These are phyloP conservation scores for Theristicus caerulescens DNA, from an alignment of 2,113 vertebrate genomes.

Conservation along the genomic window DNA sequence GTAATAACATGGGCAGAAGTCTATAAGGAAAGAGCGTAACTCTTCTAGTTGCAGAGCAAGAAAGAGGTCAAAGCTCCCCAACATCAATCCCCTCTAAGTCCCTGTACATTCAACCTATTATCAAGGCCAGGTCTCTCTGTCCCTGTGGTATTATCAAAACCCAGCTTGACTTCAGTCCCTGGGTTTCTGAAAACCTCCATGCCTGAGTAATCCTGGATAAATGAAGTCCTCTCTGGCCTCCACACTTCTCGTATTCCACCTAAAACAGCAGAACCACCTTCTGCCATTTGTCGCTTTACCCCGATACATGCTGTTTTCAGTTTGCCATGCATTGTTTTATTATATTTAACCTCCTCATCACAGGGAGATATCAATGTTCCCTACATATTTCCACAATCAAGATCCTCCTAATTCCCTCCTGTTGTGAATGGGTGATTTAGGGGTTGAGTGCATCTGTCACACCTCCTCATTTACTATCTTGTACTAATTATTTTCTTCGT, in stretches of 20 bases:
- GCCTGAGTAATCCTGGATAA: background rate
- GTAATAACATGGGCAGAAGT: background rate
- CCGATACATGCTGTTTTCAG: background rate
- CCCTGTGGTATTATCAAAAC: background rate
- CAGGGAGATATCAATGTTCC: background rate
- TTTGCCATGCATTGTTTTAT: background rate
- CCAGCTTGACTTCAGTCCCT: background rate
- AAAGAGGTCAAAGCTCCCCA: background rate
- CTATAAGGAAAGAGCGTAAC: background rate
- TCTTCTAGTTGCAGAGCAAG: background rate
- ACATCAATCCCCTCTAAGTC: accelerated
- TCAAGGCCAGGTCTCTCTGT: background rate
- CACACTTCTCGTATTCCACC: background rate
- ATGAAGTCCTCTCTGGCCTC: background rate
- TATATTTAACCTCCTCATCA: background rate
- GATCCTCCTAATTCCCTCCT: background rate
- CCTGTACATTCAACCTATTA: background rate
- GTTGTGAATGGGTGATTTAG: too few relatives aligned
- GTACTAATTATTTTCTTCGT: background rate
- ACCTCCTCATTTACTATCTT: background rate
- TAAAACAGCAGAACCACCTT: background rate
- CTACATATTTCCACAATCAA: background rate
- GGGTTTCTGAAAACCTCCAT: background rate
- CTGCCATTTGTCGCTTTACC: background rate
- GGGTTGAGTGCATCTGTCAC: too few relatives aligned